phyloP scores from a whole-genome alignment of 1,140 invertebrate species.

The Brachionus rotundiformis region DNA sequence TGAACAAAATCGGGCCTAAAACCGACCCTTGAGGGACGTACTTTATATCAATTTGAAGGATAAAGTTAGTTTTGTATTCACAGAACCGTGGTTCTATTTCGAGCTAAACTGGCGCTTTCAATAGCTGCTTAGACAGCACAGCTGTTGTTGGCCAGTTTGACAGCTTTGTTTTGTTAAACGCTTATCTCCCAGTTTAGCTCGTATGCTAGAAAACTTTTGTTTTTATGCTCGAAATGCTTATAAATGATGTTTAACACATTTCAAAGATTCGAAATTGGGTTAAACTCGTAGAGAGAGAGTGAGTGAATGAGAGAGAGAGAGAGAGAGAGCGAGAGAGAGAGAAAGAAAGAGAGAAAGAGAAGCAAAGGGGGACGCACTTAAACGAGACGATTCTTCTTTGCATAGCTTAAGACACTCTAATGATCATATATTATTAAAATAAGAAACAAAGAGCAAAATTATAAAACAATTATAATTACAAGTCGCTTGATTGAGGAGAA shows the following conservation, averaged over 20 bases:
- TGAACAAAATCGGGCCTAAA: no score
- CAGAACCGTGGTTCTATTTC: no score
- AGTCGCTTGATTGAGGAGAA: conserved; percentile 1
- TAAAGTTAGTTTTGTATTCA: no score
- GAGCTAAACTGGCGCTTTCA: no score
- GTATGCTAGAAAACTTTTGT: no score
- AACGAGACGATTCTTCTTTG: neutral
- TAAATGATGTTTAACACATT: conserved; percentile 20
- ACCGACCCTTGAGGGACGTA: no score
- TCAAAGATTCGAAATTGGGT: neutral
- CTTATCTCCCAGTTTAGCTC: neutral
- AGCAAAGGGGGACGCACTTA: neutral
- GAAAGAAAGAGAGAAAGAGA: neutral
- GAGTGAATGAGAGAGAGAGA: neutral
- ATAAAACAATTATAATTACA: conserved; percentile 32
- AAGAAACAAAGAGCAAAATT: neutral
- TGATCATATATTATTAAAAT: conserved; percentile 37
- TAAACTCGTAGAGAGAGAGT: neutral
- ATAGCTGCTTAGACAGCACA: no score
- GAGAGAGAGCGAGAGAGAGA: neutral
- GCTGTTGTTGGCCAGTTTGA: neutral
- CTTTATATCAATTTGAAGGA: no score
- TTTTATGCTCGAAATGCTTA: conserved; percentile 12
- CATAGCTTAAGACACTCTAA: neutral
- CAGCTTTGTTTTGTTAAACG: neutral